Conservation (phyloP, 2,797 vertebrate species). For the Natrix natrix region DNA sequence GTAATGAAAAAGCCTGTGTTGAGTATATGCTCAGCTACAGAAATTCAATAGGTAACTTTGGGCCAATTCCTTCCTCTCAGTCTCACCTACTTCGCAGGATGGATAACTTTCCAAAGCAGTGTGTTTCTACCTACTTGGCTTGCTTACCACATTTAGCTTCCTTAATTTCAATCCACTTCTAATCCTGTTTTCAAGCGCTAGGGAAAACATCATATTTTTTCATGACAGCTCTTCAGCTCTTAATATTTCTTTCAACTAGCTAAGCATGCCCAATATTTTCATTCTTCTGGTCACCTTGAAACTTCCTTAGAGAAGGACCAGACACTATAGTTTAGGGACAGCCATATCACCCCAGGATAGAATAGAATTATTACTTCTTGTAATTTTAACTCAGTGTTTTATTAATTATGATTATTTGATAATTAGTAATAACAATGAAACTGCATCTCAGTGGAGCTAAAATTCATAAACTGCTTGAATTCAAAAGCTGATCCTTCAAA, state of each 20-base stretch:
- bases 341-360: not conserved
- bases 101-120: not conserved
- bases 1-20: not conserved
- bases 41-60: not conserved
- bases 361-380: not conserved
- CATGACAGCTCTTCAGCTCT: not conserved
- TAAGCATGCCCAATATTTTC: not conserved
- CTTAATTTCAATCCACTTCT: not conserved
- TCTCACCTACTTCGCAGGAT: not conserved
- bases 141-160: not conserved
- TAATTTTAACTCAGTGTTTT: not conserved
- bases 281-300: not conserved
- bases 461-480: not conserved
- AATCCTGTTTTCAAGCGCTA: not conserved
- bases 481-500: slow-evolving; percentile 5
- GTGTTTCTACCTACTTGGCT: not conserved
- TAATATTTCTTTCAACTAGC: not conserved
- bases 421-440: not conserved
- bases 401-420: not conserved
- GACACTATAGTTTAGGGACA: not conserved
- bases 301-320: not conserved
- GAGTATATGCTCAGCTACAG: not conserved
- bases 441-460: not conserved
- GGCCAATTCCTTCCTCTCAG: not conserved
- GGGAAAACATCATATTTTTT: not conserved